These are phyloP conservation scores for Takifugu flavidus DNA, from an alignment of 2,113 vertebrate genomes.

Conservation along the genomic window DNA sequence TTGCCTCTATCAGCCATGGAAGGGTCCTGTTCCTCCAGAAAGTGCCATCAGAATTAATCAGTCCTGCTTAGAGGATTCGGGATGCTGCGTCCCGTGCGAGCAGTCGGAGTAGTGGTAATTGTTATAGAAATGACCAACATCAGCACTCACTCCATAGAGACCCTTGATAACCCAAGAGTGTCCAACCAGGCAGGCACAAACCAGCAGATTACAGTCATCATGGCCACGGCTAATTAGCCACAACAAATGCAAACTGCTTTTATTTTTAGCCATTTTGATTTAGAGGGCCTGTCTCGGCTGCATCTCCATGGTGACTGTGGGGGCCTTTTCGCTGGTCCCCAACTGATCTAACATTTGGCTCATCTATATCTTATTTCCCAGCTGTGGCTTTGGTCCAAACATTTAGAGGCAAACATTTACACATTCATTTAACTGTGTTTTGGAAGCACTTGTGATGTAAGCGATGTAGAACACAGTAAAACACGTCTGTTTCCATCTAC, in stretches of 20 bases:
- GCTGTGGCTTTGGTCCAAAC: constrained; percentile 5
- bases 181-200: constrained; percentile 23
- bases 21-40: constrained; percentile 53
- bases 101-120: background rate
- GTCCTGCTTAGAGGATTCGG: constrained; percentile 37
- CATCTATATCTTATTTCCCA: constrained; percentile 6
- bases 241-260: constrained; percentile 69
- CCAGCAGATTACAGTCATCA: constrained; percentile 46
- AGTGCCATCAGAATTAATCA: constrained; percentile 60
- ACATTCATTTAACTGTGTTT: too few relatives aligned
- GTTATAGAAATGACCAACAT: constrained; percentile 12
- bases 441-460: too few relatives aligned
- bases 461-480: too few relatives aligned
- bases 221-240: constrained; percentile 68
- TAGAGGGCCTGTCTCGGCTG: constrained; percentile 38
- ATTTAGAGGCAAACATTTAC: too few relatives aligned
- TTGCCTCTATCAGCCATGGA: constrained; percentile 43
- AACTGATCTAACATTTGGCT: constrained; percentile 6
- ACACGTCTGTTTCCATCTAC: too few relatives aligned
- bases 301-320: constrained; percentile 57
- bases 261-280: constrained; percentile 66
- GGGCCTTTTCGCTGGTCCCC: constrained; percentile 14
- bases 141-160: background rate
- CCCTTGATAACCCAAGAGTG: constrained; percentile 5
- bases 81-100: constrained; percentile 29